These are phyloP conservation scores for Oxytorus armatus DNA, from an alignment of 2,888 invertebrate genomes.

Conservation along the genomic window DNA sequence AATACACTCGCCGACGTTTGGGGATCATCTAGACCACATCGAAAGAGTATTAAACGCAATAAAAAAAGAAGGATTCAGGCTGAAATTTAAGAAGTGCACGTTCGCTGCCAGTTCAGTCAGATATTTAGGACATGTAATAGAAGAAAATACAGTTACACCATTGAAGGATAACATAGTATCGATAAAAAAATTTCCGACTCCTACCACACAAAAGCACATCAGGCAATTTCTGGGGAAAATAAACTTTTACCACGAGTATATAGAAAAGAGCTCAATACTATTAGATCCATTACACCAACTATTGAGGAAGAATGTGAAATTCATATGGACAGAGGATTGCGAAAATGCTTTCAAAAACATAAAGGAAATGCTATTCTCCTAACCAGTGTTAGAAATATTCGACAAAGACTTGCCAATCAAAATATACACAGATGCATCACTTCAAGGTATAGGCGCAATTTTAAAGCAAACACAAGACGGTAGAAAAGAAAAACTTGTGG, in stretches of 20 bases:
- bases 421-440: slow-evolving; percentile 66
- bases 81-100: too few species aligned
- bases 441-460: slow-evolving; percentile 32
- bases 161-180: slow-evolving; percentile 49
- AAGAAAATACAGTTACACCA: slow-evolving; percentile 6
- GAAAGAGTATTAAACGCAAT: neutral
- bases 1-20: neutral
- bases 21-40: too few species aligned
- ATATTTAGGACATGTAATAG: too few species aligned
- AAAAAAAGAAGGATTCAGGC: too few species aligned
- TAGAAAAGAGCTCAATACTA: slow-evolving; percentile 41
- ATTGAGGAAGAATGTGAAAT: slow-evolving; percentile 27
- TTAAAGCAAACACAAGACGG: slow-evolving; percentile 54
- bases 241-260: slow-evolving; percentile 45
- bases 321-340: slow-evolving; percentile 52
- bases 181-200: slow-evolving; percentile 56
- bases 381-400: slow-evolving; percentile 52
- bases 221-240: slow-evolving; percentile 60
- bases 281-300: slow-evolving; percentile 47
- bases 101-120: too few species aligned
- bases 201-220: slow-evolving; percentile 57
- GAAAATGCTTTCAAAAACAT: slow-evolving; percentile 34
- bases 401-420: slow-evolving; percentile 27
- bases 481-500: slow-evolving; percentile 33
- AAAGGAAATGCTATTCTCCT: slow-evolving; percentile 55